Conservation (phyloP, 2,113 vertebrate species). For the Nymphicus hollandicus region DNA sequence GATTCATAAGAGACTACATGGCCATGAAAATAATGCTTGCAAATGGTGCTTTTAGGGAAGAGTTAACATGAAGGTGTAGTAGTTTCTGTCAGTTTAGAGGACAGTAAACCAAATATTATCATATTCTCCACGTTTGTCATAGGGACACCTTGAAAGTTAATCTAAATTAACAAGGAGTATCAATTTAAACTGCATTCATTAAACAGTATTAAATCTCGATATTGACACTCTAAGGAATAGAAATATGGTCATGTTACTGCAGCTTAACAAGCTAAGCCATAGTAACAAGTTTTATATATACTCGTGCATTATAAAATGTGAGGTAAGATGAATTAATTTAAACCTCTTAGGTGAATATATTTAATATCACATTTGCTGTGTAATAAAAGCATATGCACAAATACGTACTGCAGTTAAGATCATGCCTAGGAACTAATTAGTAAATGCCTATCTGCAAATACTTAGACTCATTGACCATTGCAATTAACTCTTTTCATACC, state of each 20-base stretch:
- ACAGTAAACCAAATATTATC: not conserved
- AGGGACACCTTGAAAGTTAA: not conserved
- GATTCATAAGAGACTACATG: not conserved
- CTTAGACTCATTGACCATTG: not conserved
- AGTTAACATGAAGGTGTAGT: not conserved
- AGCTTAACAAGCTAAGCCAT: not conserved
- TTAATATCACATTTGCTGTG: not conserved
- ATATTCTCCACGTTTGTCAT: not conserved
- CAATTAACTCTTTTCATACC: not conserved
- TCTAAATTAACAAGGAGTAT: not conserved
- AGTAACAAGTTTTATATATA: not conserved
- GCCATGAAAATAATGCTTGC: not conserved
- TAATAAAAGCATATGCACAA: not conserved
- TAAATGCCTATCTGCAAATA: accelerated
- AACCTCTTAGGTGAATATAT: not conserved
- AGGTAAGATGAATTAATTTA: not conserved
- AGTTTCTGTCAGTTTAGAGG: not conserved
- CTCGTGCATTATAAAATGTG: accelerated
- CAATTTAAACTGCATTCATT: not conserved
- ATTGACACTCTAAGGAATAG: not conserved
- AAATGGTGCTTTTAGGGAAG: not conserved
- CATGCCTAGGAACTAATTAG: not conserved
- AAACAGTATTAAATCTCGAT: not conserved
- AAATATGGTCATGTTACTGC: not conserved
- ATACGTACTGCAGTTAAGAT: not conserved